Conservation (phyloP, 2,888 invertebrate genomes). For the Chrysolina haemoptera region DNA sequence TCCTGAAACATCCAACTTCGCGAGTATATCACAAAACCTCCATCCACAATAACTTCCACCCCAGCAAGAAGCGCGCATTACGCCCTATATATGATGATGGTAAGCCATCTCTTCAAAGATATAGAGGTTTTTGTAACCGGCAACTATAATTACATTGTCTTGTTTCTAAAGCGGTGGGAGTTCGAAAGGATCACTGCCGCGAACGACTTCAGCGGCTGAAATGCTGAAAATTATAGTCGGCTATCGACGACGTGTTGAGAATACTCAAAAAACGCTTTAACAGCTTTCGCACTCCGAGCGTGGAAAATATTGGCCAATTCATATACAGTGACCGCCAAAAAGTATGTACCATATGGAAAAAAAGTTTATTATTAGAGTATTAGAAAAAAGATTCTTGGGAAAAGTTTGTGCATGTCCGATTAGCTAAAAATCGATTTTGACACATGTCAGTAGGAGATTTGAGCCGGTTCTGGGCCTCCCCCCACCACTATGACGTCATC, state of each 20-base stretch:
- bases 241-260: conserved; percentile 18
- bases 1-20: conserved; percentile 3
- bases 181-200: conserved; percentile 24
- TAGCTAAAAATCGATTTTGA: no score
- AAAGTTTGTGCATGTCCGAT: no score
- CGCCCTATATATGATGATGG: conserved; percentile 15
- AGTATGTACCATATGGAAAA: no score
- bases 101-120: conserved; percentile 22
- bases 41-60: not conserved
- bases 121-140: conserved; percentile 28
- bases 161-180: conserved; percentile 18
- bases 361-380: no score
- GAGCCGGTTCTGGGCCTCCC: no score
- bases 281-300: conserved; percentile 12
- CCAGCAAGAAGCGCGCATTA: conserved; percentile 8
- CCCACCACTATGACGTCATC: no score
- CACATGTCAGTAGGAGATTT: no score
- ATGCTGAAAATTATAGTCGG: conserved; percentile 25
- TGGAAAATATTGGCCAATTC: conserved; percentile 26
- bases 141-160: conserved; percentile 31
- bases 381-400: no score
- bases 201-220: conserved; percentile 24
- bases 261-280: conserved; percentile 22
- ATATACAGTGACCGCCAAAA: not conserved
- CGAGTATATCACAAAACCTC: conserved; percentile 23